Evolutionary conservation across 2,888 invertebrate genomes (phyloP).

Genomic region (Hipparchia sbordonii): DNA sequence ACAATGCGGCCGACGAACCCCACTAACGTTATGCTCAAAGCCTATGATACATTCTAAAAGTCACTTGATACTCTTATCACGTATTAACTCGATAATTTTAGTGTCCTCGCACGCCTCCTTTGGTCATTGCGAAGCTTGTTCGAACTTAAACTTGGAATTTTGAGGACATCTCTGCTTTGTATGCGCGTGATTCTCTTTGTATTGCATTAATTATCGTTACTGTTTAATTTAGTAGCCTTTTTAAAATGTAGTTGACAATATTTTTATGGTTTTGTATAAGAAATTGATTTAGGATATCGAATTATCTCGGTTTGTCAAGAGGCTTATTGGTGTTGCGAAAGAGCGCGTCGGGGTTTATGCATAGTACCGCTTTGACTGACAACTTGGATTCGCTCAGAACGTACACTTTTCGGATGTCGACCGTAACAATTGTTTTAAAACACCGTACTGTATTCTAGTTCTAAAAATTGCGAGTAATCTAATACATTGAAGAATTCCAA

Average conservation of each 20-base stretch:
- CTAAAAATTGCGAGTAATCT: neutral
- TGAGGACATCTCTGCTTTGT: constrained; percentile 5
- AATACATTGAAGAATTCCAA: too few relatives aligned
- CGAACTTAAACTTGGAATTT: constrained; percentile 30
- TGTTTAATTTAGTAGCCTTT: neutral
- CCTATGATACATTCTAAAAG: constrained; percentile 62
- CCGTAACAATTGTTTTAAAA: constrained; percentile 75
- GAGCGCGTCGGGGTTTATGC: constrained; percentile 40
- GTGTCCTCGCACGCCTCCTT: constrained; percentile 35
- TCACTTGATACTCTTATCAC: constrained; percentile 71
- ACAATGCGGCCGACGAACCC: constrained; percentile 74
- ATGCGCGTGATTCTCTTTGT: neutral
- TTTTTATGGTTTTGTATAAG: neutral
- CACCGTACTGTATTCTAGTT: constrained; percentile 43
- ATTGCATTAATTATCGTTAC: neutral
- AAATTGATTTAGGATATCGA: constrained; percentile 7
- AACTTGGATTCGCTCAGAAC: constrained; percentile 30
- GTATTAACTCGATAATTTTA: constrained; percentile 58
- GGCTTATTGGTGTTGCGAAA: constrained; percentile 24
- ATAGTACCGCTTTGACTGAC: constrained; percentile 42
- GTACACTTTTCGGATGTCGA: constrained; percentile 49
- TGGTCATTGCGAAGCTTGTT: constrained; percentile 24
- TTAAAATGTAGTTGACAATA: neutral
- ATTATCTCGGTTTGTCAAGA: constrained; percentile 18
- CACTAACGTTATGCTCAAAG: constrained; percentile 76